Evolutionary conservation across 1,140 invertebrate genomes (phyloP), one percentile per base, ranked within the genome.

Genomic region (Cheumatopsyche charites): DNA sequence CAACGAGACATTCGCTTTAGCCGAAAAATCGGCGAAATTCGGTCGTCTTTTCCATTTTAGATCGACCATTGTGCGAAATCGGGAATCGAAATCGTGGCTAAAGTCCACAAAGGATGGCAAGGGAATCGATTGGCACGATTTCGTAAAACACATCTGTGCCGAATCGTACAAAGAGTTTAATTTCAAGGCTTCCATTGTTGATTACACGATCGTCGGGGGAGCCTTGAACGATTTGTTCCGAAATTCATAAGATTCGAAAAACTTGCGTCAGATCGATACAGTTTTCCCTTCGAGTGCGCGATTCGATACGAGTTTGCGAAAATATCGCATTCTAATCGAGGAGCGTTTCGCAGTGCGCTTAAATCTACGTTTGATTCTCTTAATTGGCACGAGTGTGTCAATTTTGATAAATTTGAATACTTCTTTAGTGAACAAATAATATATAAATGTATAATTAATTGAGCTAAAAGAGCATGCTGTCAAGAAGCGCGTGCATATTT

Each of bases 391-490:
- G 12, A 19, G 23, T 58, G 55, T 58, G 55, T 25, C 55, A 23
- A 17, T 36, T 25, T 12, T 58, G 55, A 58, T 58, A 25, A 58
- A 58, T 58, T 26, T 11, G 19, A 36, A 36, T 36, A 4, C n/a
- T 36, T 36, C 9, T 36, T 4, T 36, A 36, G 9, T 36, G 29
- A 36, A 36, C 3, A 36, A 4, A 36, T 9, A 36, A 36, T 36
- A 36, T 36, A n/a, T n/a, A n/a, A n/a, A n/a, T n/a, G n/a, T n/a
- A n/a, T n/a, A n/a, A n/a, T n/a, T 13, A 58, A 58, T 58, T 25
- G 21, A 25, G 55, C 55, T 23, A 58, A n/a, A 58, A 15, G 55
- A 58, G 23, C 55, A 58, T 58, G 55, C 55, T 58, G 55, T 58
- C 55, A 58, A 58, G 23, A 58, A 58, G 55, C 55, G 55, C 23